Percentiles rank a stretch among this genome's conserved stretches.
These are phyloP conservation scores for Genyomyrus donnyi DNA, from an alignment of 2,113 vertebrate species.

Conservation along the genomic window DNA sequence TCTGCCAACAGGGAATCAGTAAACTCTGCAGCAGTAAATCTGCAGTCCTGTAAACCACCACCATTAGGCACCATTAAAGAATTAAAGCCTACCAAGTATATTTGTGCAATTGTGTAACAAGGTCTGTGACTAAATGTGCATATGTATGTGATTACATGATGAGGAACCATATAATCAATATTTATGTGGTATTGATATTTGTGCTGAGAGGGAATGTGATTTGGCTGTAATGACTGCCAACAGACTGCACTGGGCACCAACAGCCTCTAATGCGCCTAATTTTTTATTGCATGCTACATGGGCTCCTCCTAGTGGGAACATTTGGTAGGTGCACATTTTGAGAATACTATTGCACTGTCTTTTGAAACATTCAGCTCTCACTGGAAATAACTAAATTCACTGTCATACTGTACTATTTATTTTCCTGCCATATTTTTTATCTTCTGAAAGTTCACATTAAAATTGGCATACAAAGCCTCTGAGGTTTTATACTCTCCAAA, in stretches of 20 bases:
- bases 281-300: conserved; percentile 14
- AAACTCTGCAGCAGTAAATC: not conserved
- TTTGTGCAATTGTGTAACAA: not conserved
- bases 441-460: not conserved
- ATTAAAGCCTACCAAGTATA: not conserved
- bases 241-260: not conserved
- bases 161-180: not conserved
- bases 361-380: not conserved
- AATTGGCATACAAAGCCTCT: not conserved
- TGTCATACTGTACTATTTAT: not conserved
- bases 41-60: not conserved
- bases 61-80: not conserved
- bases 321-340: not conserved
- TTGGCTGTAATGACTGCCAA: not conserved
- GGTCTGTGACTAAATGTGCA: not conserved
- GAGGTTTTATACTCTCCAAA: not conserved
- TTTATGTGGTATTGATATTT: not conserved
- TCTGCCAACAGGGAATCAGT: not conserved
- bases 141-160: not conserved
- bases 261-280: not conserved
- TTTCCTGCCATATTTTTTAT: not conserved
- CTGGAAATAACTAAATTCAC: not conserved
- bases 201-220: not conserved
- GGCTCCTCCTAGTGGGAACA: conserved; percentile 30
- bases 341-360: not conserved